These are phyloP conservation scores for Nettapus auritus DNA, from an alignment of 2,113 vertebrate species.

Conservation along the genomic window DNA sequence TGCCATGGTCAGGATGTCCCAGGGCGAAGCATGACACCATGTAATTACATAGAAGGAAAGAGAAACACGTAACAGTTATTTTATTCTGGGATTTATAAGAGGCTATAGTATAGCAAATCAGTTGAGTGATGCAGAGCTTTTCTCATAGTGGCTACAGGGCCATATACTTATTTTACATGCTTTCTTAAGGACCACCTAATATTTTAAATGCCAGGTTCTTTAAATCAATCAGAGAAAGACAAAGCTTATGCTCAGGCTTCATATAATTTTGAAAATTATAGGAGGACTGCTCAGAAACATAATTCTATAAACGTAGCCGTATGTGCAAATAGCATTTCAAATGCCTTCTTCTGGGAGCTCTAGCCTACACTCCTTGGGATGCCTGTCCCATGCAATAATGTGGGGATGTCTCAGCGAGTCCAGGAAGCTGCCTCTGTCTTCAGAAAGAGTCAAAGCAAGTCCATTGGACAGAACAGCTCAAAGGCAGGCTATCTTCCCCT, in stretches of 20 bases:
- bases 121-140: neutral
- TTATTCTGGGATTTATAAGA: neutral
- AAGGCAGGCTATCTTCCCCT: neutral
- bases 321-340: neutral
- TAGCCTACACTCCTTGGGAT: neutral
- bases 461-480: neutral
- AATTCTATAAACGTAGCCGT: neutral
- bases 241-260: neutral
- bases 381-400: fast-evolving
- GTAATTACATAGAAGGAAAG: neutral
- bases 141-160: too few relatives aligned
- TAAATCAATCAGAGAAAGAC: neutral
- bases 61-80: neutral
- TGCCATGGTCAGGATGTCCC: neutral
- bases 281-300: neutral
- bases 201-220: neutral
- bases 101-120: neutral
- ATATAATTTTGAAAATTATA: neutral
- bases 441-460: neutral
- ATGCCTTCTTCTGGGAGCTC: neutral
- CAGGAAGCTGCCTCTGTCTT: neutral
- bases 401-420: neutral
- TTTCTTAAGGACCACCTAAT: neutral
- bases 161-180: neutral
- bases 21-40: neutral